These are phyloP conservation scores for Poeciliopsis paucimaculata DNA, from an alignment of 2,797 vertebrate genomes.

Conservation along the genomic window DNA sequence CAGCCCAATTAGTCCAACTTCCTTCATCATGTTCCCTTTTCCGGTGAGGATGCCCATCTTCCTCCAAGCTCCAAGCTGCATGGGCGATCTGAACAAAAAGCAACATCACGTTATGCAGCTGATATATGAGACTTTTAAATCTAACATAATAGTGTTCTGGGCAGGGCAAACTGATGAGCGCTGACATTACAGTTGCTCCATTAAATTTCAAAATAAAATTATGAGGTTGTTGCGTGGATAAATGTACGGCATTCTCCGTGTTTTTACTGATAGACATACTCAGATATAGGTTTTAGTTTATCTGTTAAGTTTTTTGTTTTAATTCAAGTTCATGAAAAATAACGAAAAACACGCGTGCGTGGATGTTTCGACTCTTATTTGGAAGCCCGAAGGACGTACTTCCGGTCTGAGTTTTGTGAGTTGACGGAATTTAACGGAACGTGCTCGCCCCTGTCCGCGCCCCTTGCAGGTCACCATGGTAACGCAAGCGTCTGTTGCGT, in stretches of 20 bases:
- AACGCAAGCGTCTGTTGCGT: constrained; percentile 45
- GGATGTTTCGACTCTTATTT: constrained; percentile 19
- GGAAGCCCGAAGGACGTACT: background rate
- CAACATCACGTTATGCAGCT: constrained; percentile 17
- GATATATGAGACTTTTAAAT: constrained; percentile 46
- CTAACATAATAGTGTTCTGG: constrained; percentile 31
- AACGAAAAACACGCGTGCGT: accelerated
- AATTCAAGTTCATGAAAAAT: background rate
- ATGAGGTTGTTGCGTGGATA: accelerated
- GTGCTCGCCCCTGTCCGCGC: background rate
- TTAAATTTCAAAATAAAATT: constrained; percentile 40
- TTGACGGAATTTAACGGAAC: background rate
- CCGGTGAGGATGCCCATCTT: background rate
- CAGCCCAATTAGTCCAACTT: constrained; percentile 58
- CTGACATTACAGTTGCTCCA: background rate
- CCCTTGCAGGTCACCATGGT: constrained; percentile 36
- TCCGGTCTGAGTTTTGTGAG: accelerated
- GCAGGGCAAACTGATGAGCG: background rate
- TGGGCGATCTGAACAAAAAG: constrained; percentile 33
- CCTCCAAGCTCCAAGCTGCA: constrained; percentile 13
- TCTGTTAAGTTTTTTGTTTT: background rate
- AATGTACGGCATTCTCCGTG: background rate
- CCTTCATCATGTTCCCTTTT: constrained; percentile 49
- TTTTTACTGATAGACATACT: background rate
- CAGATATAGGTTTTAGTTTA: background rate